Evolutionary conservation across 2,797 vertebrate genomes (phyloP).

Genomic region (Falco naumanni): DNA sequence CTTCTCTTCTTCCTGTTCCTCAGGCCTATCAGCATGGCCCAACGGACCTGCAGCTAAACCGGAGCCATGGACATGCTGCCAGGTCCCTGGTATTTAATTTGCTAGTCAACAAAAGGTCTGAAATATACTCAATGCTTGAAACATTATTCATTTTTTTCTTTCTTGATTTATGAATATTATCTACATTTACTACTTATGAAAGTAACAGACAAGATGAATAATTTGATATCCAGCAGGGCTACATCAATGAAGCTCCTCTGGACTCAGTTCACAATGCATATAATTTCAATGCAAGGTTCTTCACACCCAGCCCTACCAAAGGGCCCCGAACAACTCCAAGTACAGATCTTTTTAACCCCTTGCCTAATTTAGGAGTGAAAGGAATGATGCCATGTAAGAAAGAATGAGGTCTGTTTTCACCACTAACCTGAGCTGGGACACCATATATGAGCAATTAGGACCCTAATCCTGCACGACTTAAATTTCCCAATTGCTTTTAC

Average conservation of each 20-base stretch:
- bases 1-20: not conserved
- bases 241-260: not conserved
- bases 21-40: not conserved
- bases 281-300: not conserved
- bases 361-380: not conserved
- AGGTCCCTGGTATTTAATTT: not conserved
- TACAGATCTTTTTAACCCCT: not conserved
- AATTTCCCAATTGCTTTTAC: slow-evolving; percentile 15
- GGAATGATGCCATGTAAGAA: not conserved
- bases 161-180: not conserved
- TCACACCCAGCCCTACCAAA: not conserved
- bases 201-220: not conserved
- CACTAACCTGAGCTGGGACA: not conserved
- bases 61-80: fast-evolving
- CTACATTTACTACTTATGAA: not conserved
- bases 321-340: not conserved
- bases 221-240: not conserved
- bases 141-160: not conserved
- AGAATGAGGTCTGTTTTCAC: not conserved
- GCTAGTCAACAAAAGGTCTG: not conserved
- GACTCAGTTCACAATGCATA: not conserved
- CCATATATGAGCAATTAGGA: not conserved
- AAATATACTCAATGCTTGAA: not conserved
- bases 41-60: not conserved
- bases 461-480: not conserved